Evolutionary conservation across 2,113 vertebrate species (phyloP), one percentile per base, ranked within the genome.

Genomic region (Tauraco erythrolophus): DNA sequence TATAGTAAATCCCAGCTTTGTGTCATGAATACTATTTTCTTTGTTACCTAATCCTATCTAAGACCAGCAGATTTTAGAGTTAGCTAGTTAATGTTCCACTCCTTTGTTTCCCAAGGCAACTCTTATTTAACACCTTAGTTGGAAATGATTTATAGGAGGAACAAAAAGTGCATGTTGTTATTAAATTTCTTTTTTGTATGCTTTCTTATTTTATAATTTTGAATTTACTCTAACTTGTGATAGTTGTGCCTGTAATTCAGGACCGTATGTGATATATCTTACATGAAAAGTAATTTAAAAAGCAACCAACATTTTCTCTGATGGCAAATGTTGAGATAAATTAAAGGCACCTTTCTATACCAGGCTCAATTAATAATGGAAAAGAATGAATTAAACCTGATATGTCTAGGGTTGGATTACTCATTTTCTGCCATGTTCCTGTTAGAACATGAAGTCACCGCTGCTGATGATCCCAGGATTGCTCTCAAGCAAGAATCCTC

Each of bases 61-160:
- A 98, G 53, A 96, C 88, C 57, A 94, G 68, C n/a, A 57, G 85
- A 92, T 98, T 98, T 97, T 97, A 81, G 97, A 96, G 84, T 93
- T 94, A 96, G 30, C n/a, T 85, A 84, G 82, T 58, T 89, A 90
- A n/a, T 64, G 37, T 92, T 97, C 28, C 9, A 18, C 10, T 85
- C 21, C 7, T 66, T 87, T 77, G 23, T 87, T 78, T 77, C 45
- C 23, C 76, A 89, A 80, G 77, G 56, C 87, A 95, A 31, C n/a
- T 93, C 46, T 80, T 96, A 79, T 81, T 95, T 96, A 97, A 81
- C 62, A 62, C 31, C 35, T 74, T 92, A 71, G 33, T 84, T 95
- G 57, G 82, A 77, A 83, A 35, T 77, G 7, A 39, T 92, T 65
- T 96, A 48, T 66, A 90, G 68, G 62, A 78, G 58, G 61, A 94